Evolutionary conservation across 2,113 vertebrate species (phyloP), one percentile per base, ranked within the genome.

Genomic region (Coptodon rendalli): DNA sequence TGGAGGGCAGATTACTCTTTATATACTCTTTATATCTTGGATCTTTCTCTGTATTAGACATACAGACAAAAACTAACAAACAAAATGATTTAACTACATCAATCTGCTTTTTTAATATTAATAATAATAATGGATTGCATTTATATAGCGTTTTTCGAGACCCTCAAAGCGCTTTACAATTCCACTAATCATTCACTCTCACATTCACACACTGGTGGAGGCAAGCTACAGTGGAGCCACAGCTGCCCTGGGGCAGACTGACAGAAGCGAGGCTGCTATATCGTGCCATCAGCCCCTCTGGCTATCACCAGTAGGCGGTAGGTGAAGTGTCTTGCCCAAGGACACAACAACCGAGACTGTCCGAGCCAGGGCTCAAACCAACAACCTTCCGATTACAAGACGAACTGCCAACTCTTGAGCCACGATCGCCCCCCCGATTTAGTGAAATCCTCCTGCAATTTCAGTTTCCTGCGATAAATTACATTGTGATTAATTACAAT

Each of bases 11-110:
- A 45, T 45, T 43, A 27, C n/a, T 6, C 22, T 71, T 24, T 12
- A 14, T 40, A 22, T 40, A n/a, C 19, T 68, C 11, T 2, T 71
- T 71, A 40, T 9, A 40, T 43, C 36, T 71, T 71, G 63, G 19
- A 40, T 43, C 36, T 14, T 14, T 73, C n/a, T 71, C 38, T 73
- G n/a, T 27, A 16, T 73, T 73, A 73, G 38, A 45, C 3, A 9
- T 22, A 43, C n/a, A 43, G 66, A 9, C 68, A 73, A 43, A 71
- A 45, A 73, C 66, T 71, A 71, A 43, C 13, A 71, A 71, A 40
- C 19, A 40, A 40, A 14, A 40, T 68, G 19, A 38, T 38, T 38
- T 38, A 68, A 68, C 36, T 68, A 43, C 66, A 27, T 16, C 22
- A 7, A 17, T 45, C 40, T 10, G 22, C 4, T 17, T 76, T 48